phyloP scores from a whole-genome alignment of 2,888 invertebrate genomes.

The Melanargia galathea region DNA sequence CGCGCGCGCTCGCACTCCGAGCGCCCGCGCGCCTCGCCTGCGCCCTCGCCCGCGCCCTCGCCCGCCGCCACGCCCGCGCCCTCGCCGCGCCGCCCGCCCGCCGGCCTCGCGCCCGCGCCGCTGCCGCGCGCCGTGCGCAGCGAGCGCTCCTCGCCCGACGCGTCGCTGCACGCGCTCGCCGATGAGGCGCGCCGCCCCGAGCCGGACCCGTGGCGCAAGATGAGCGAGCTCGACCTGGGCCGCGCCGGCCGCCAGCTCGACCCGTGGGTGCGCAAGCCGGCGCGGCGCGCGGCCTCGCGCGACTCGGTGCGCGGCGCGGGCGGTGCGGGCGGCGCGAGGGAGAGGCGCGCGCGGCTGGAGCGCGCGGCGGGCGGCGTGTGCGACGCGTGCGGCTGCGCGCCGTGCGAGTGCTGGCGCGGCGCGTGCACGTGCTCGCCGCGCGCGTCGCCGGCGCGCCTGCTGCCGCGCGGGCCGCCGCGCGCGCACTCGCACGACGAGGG shows the following conservation, averaged over 20 bases:
- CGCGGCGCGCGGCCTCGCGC: slow-evolving; percentile 44
- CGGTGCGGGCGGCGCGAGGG: slow-evolving; percentile 41
- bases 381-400: slow-evolving; percentile 57
- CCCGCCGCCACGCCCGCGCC: slow-evolving; percentile 49
- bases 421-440: slow-evolving; percentile 42
- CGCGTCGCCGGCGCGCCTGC: slow-evolving; percentile 45
- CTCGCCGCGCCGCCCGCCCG: slow-evolving; percentile 42
- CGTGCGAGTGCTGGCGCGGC: slow-evolving; percentile 57
- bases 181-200: slow-evolving; percentile 47
- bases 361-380: slow-evolving; percentile 57
- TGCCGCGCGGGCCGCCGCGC: slow-evolving; percentile 48
- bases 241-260: slow-evolving; percentile 43
- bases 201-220: slow-evolving; percentile 65
- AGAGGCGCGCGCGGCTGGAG: slow-evolving; percentile 56
- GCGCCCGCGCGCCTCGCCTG: slow-evolving; percentile 61
- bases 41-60: slow-evolving; percentile 51
- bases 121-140: slow-evolving; percentile 41
- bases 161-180: slow-evolving; percentile 43
- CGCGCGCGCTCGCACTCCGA: slow-evolving; percentile 73
- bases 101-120: slow-evolving; percentile 42
- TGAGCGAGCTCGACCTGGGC: slow-evolving; percentile 61
- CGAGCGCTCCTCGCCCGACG: slow-evolving; percentile 42
- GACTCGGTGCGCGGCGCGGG: slow-evolving; percentile 42
- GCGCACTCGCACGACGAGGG: slow-evolving; percentile 60
- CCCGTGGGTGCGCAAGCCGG: slow-evolving; percentile 43